Evolutionary conservation across 2,797 vertebrate genomes (phyloP).

Genomic region (Notamacropus eugenii): DNA sequence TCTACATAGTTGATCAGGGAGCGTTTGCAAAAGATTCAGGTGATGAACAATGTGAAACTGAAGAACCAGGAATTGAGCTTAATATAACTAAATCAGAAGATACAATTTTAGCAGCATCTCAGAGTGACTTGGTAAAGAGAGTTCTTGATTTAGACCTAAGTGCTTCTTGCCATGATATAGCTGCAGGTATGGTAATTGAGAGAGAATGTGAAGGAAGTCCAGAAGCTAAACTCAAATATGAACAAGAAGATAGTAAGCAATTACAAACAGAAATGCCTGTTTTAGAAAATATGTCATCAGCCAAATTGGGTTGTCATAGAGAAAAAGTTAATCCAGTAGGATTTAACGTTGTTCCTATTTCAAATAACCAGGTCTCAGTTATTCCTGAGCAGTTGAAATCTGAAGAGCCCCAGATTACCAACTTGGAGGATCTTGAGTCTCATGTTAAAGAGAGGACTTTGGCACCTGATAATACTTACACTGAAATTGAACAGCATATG

Average conservation of each 20-base stretch:
- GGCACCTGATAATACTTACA: not conserved
- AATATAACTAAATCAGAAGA: not conserved
- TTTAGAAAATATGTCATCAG: fast-evolving
- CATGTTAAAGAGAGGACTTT: not conserved
- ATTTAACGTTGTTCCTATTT: not conserved
- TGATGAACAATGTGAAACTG: conserved; percentile 47
- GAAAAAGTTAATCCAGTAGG: not conserved
- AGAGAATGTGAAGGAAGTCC: not conserved
- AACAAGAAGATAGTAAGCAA: conserved; percentile 30
- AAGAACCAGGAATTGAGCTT: not conserved
- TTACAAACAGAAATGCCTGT: not conserved
- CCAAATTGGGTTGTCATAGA: fast-evolving
- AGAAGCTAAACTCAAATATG: conserved; percentile 7
- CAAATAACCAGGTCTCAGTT: conserved; percentile 63
- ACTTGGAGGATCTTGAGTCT: not conserved
- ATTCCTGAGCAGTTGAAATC: conserved; percentile 70
- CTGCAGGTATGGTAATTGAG: not conserved
- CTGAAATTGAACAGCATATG: not conserved
- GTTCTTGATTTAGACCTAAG: conserved; percentile 18
- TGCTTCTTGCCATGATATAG: conserved; percentile 52
- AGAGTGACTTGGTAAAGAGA: not conserved
- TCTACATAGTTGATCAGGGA: conserved; percentile 14
- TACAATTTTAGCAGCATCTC: not conserved
- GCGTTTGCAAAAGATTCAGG: conserved; percentile 34
- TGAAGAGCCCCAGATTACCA: not conserved